Evolutionary conservation across 2,797 vertebrate species (phyloP), one percentile per base, ranked within the genome.

Genomic region (Salmo trutta): DNA sequence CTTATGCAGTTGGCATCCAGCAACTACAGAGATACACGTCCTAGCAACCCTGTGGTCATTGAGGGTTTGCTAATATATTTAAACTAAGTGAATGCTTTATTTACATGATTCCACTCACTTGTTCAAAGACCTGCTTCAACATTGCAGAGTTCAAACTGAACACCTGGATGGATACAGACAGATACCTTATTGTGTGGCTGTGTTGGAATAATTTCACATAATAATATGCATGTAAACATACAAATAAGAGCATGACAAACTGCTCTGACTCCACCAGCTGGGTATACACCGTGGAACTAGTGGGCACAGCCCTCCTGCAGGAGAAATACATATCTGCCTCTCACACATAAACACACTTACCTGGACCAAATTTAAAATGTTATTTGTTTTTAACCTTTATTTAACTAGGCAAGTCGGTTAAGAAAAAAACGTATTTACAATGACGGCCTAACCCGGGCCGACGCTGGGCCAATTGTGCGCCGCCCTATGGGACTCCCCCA

Each of bases 231-330:
- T 31, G 31, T 31, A 31, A 31, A 31, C 31, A 31, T 31, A 31
- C 31, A 31, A 31, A 31, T 31, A 31, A 31, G 31, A 31, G 31
- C 31, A 31, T 31, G 31, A 31, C 4, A 31, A 99, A 96, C 84
- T 94, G 93, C 85, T 89, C 92, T 0, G 97, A 99, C 88, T 99
- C 96, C 83, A 98, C 97, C 86, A 99, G 90, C 81, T 96, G 97
- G 5, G 95, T 96, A 4, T 98, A 99, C n/a, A 99, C 82, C 0
- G 94, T 98, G 81, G 97, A 97, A 51, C 93, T 94, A 89, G 99
- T 97, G 77, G 98, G 98, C 53, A 99, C 97, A 0, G 98, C 97
- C 88, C 14, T 27, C 33, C 19, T 24, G 24, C 24, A 24, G 24
- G 24, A 24, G 24, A 24, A 24, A 24, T 24, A 24, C 24, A 24